A percentile compares a stretch with the other conserved stretches of the same genome.
Conservation (phyloP, 2,797 vertebrate genomes). For the Rhinoraja longicauda region DNA sequence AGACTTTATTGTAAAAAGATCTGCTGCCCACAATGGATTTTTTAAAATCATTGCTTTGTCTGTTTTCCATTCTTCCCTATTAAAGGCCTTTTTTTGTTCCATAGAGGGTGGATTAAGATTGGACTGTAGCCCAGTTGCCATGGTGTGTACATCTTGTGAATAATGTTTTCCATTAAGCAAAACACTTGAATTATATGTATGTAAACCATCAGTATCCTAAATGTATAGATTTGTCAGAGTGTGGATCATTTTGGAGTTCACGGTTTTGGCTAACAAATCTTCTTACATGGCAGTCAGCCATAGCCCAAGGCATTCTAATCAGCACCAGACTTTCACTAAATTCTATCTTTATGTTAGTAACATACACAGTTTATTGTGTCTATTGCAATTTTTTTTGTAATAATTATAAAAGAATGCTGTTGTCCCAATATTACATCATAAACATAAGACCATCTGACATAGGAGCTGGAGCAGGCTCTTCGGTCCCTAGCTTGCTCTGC, state of each 20-base stretch:
- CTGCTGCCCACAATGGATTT: background rate
- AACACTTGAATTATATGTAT: slow-evolving; percentile 24
- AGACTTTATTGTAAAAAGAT: background rate
- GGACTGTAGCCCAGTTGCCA: background rate
- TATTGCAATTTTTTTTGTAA: background rate
- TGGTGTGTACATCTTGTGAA: background rate
- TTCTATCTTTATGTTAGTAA: background rate
- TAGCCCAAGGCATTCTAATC: background rate
- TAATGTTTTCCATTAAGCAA: background rate
- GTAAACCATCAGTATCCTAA: background rate
- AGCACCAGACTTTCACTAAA: slow-evolving; percentile 5
- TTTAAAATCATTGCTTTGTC: background rate
- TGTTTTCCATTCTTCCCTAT: slow-evolving; percentile 5
- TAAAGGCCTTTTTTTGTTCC: background rate
- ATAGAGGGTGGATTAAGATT: slow-evolving; percentile 4
- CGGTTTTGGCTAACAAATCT: slow-evolving; percentile 1
- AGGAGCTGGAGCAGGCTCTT: too few species aligned
- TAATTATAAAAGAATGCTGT: background rate
- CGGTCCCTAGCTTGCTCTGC: too few species aligned
- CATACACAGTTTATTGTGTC: background rate
- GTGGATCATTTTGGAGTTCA: background rate
- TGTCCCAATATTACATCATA: background rate
- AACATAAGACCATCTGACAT: background rate
- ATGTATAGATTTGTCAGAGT: background rate
- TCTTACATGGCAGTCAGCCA: slow-evolving; percentile 21